Base-by-base conservation (phyloP, 1,140 invertebrate genomes). In the Cherax quadricarinatus region DNA sequence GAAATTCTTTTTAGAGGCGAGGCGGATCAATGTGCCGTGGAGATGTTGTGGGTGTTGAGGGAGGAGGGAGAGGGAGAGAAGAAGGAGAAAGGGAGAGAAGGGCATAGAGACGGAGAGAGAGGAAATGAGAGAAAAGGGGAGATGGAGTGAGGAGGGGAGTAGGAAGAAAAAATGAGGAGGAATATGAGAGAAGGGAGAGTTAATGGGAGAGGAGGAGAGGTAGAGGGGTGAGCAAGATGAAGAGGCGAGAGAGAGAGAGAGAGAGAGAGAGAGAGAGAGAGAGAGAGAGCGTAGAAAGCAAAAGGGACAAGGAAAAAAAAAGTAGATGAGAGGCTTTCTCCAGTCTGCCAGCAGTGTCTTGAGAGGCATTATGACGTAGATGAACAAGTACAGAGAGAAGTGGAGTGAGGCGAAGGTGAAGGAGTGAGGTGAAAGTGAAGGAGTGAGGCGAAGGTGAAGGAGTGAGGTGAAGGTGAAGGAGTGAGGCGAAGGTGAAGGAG, bases 1-100 rank as follows among this genome's bases (percentile, higher is more conserved):
- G 30, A 60, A 70, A 85, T 70, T 85, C 83, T 70, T 70, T 57
- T 85, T 70, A 41, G 83, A 85, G 60, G 12, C 83, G 57, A 21
- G 83, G 18, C 66, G 83, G 60, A 85, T 85, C 83, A 75, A 75
- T 75, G 70, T 75, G 21, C 70, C n/a, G 0, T 21, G 21, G 21
- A 75, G 70, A 30, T n/a, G 30, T 75, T 14, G 70, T 75, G 70
- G 70, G 12, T 30, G 70, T 4, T n/a, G 51, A 48, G 51, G 79
- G 6, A 14, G 62, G 14, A n/a, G n/a, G n/a, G n/a, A 66, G 6
- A 16, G 62, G 62, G 62, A 14, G 16, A 16, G 16, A 4, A 21
- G 12, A 66, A 18, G 62, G 62, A 16, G 62, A 16, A 18, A 16
- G 62, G 18, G 1, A 5, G 62, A 18, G 30, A 21, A 18, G 62